Evolutionary conservation across 2,113 vertebrate species (phyloP).

Genomic region (Tachysurus vachellii): DNA sequence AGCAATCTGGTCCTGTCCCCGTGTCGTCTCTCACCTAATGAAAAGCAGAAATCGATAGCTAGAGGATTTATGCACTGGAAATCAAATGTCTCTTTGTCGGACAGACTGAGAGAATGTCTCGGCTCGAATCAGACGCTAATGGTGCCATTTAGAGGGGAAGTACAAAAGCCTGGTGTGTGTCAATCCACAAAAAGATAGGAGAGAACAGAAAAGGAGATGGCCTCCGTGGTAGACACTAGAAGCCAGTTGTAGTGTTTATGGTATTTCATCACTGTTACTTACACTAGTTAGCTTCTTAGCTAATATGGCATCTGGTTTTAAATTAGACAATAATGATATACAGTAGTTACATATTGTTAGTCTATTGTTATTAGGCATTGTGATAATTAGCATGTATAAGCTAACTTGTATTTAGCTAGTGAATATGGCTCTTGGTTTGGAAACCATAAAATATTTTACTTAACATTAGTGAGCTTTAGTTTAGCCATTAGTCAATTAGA

Average conservation of each 20-base stretch:
- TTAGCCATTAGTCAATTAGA: not conserved
- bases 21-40: slow-evolving; percentile 37
- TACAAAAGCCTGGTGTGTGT: slow-evolving; percentile 17
- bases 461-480: not conserved
- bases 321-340: not conserved
- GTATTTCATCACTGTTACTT: not conserved
- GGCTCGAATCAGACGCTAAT: slow-evolving; percentile 31
- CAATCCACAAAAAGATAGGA: not conserved
- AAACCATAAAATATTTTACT: not conserved
- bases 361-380: not conserved
- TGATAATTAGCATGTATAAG: not conserved
- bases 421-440: not conserved
- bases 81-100: slow-evolving; percentile 50
- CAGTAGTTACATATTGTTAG: not conserved
- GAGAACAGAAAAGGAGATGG: too few species aligned
- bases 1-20: slow-evolving; percentile 18
- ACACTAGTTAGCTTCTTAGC: not conserved
- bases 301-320: not conserved
- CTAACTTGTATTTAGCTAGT: too few species aligned
- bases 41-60: slow-evolving; percentile 50
- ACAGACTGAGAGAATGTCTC: slow-evolving; percentile 28
- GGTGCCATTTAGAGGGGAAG: slow-evolving; percentile 33
- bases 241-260: not conserved
- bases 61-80: slow-evolving; percentile 46
- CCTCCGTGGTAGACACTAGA: not conserved